These are phyloP conservation scores for Gila orcuttii DNA, from an alignment of 2,113 vertebrate genomes.

Conservation along the genomic window DNA sequence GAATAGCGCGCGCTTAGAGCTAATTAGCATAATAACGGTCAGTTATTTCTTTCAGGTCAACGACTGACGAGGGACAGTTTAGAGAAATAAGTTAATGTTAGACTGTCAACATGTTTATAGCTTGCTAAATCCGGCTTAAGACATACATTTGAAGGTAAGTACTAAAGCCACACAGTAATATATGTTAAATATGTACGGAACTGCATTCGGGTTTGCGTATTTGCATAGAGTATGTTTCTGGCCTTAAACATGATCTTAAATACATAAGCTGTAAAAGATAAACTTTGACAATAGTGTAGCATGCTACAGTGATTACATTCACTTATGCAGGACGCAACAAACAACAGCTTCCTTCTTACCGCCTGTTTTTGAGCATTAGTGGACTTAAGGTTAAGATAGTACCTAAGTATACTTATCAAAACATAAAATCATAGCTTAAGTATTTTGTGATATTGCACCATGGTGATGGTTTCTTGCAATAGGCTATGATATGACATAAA, in stretches of 20 bases:
- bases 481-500: slow-evolving; percentile 37
- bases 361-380: slow-evolving; percentile 4
- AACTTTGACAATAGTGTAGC: slow-evolving; percentile 62
- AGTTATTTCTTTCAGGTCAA: background rate
- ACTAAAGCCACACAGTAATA: background rate
- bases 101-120: background rate
- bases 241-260: slow-evolving; percentile 80
- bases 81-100: background rate
- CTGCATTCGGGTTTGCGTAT: background rate
- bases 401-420: background rate
- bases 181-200: background rate
- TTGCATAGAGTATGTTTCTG: slow-evolving; percentile 16
- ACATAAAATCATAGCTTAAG: slow-evolving; percentile 15
- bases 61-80: background rate
- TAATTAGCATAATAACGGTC: background rate
- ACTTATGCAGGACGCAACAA: slow-evolving; percentile 64
- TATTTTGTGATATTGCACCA: slow-evolving; percentile 36
- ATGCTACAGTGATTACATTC: slow-evolving; percentile 84
- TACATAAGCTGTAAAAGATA: slow-evolving; percentile 75
- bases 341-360: slow-evolving; percentile 35
- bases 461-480: slow-evolving; percentile 34
- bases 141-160: background rate
- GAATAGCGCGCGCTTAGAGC: background rate
- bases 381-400: background rate
- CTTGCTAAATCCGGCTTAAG: background rate